These are phyloP conservation scores for Galerucella calmariensis DNA, from an alignment of 2,888 invertebrate genomes.

Conservation along the genomic window DNA sequence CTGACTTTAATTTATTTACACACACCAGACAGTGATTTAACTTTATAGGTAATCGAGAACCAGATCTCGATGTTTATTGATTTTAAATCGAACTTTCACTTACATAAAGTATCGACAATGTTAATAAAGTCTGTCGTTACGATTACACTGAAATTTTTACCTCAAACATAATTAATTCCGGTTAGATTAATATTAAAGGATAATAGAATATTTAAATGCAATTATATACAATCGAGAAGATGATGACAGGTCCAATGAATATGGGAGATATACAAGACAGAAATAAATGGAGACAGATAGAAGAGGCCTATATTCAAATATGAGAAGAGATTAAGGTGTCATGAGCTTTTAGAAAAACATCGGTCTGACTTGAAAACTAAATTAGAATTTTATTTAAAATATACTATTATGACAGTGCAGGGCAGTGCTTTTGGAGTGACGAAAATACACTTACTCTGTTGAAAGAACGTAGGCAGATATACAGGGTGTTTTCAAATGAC, in stretches of 20 bases:
- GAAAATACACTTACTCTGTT: no score
- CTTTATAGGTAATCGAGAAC: neutral
- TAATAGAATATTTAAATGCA: neutral
- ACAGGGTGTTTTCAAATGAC: no score
- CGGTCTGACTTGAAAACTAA: neutral
- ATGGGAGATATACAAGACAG: neutral
- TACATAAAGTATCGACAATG: neutral
- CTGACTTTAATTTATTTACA: neutral
- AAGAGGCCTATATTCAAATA: neutral
- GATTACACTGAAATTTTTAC: neutral
- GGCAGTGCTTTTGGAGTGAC: no score
- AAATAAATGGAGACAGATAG: neutral
- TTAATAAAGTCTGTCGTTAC: neutral
- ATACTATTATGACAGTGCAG: no score
- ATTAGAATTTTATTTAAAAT: neutral
- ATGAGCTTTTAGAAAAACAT: neutral
- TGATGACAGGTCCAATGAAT: neutral
- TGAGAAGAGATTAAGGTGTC: neutral
- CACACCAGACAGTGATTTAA: neutral
- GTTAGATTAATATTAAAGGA: neutral
- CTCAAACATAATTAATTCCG: neutral
- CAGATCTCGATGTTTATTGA: slow-evolving; percentile 5
- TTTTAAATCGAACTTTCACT: slow-evolving; percentile 5
- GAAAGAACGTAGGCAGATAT: no score
- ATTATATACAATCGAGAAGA: neutral